Conservation (phyloP, 2,797 vertebrate species). For the Rallus crepitans region DNA sequence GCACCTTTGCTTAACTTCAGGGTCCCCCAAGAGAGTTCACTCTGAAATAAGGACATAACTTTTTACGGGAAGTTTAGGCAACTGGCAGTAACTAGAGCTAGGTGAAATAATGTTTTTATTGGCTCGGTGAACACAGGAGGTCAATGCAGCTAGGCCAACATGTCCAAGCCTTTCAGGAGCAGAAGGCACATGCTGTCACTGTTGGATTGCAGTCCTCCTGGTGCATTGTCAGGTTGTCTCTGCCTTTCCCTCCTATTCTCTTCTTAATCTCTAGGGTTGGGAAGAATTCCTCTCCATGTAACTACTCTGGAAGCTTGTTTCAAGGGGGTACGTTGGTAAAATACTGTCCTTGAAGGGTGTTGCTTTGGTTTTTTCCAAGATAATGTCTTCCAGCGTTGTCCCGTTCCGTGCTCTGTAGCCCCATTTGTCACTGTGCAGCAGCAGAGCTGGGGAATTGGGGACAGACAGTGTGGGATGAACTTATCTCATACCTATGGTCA, state of each 20-base stretch:
- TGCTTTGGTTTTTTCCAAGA: neutral
- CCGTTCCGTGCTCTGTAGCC: neutral
- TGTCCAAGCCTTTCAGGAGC: constrained; percentile 3
- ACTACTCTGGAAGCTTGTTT: neutral
- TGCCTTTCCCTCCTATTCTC: neutral
- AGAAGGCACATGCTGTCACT: neutral
- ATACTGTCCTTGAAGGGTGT: neutral
- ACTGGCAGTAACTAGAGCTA: neutral
- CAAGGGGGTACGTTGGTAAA: neutral
- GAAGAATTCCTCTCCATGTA: neutral
- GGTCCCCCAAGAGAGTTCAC: neutral
- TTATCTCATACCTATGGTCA: neutral
- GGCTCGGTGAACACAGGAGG: neutral
- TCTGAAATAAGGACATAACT: neutral
- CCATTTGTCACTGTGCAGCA: neutral
- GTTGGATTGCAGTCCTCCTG: neutral
- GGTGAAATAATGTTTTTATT: constrained; percentile 56
- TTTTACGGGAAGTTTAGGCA: constrained; percentile 46
- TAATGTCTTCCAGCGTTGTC: neutral
- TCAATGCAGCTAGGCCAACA: neutral
- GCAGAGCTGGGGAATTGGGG: neutral
- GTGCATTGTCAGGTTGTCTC: neutral
- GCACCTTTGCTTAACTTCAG: constrained; percentile 48
- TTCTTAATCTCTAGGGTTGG: neutral
- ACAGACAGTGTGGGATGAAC: neutral